Evolutionary conservation across 2,797 vertebrate species (phyloP).

Genomic region (Acrocephalus scirpaceus): DNA sequence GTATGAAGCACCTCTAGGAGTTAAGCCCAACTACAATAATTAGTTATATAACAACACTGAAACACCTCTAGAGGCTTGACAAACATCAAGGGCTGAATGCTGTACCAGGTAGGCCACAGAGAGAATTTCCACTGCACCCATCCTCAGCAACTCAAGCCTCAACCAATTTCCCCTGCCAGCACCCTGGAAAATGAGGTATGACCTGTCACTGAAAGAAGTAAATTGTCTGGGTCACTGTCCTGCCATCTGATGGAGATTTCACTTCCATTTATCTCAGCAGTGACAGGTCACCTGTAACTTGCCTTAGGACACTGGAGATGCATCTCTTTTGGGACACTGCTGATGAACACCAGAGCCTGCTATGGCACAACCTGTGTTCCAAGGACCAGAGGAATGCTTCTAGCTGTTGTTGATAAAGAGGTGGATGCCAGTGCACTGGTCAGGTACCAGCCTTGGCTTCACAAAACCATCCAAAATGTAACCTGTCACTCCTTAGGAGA

Average conservation of each 20-base stretch:
- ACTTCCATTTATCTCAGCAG: not conserved
- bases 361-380: accelerated
- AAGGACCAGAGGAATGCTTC: not conserved
- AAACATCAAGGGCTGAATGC: not conserved
- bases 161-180: not conserved
- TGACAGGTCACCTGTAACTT: not conserved
- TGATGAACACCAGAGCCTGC: not conserved
- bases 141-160: not conserved
- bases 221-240: not conserved
- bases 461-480: not conserved
- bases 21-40: not conserved
- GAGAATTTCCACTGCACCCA: not conserved
- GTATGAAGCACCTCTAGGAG: not conserved
- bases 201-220: not conserved
- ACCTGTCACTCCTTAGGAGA: not conserved
- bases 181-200: not conserved
- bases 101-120: not conserved
- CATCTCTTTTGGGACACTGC: not conserved
- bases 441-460: not conserved
- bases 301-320: not conserved
- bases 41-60: not conserved
- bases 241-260: not conserved
- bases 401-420: not conserved
- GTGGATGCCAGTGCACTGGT: not conserved
- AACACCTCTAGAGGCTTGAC: not conserved